Evolutionary conservation across 2,888 invertebrate species (phyloP).

Genomic region (Heliconius sara): DNA sequence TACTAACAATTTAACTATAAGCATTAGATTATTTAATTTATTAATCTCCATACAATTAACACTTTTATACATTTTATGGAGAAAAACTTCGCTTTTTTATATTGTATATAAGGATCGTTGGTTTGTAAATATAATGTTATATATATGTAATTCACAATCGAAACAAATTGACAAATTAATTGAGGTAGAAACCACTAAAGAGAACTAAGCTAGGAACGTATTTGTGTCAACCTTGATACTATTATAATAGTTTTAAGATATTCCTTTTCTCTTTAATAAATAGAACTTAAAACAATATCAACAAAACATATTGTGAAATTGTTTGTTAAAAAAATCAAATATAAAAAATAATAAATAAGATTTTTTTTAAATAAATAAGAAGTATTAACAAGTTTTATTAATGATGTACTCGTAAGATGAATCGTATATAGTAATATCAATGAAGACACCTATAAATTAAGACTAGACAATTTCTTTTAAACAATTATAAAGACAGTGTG

Average conservation of each 20-base stretch:
- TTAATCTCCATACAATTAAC: not conserved
- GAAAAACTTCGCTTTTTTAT: constrained; percentile 10
- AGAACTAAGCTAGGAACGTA: constrained; percentile 13
- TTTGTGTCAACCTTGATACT: constrained; percentile 13
- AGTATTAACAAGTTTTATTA: not conserved
- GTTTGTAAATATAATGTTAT: constrained; percentile 39
- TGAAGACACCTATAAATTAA: constrained; percentile 24
- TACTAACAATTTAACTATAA: constrained; percentile 25
- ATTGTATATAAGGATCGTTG: constrained; percentile 43
- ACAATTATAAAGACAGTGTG: constrained; percentile 6
- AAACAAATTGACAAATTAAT: constrained; percentile 49
- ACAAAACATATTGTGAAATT: not conserved
- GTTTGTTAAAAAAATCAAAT: not conserved
- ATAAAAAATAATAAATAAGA: not conserved
- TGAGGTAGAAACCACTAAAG: constrained; percentile 52
- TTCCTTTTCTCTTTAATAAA: not conserved
- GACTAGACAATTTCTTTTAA: constrained; percentile 20
- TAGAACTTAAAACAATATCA: not conserved
- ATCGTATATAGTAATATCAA: not conserved
- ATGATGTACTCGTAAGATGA: not conserved
- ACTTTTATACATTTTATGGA: constrained; percentile 9
- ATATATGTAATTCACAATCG: constrained; percentile 28
- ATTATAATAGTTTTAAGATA: not conserved
- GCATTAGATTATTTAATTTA: constrained; percentile 6
- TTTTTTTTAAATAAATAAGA: not conserved